Evolutionary conservation across 1,140 invertebrate species (phyloP).

Genomic region (Drosophila melanogaster): Release_6_plus_ISO1_MT NC_004354.4:20232501-20233000

Average conservation of each 20-base stretch:
- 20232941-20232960: constrained; percentile 16
- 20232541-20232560: constrained; percentile 45
- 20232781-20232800: constrained; percentile 10
- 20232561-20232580: constrained; percentile 41
- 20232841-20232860: constrained; percentile 54
- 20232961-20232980: constrained; percentile 56
- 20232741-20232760: constrained; percentile 18
- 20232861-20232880: constrained; percentile 69
- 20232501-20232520: constrained; percentile 56
- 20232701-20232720: constrained; percentile 31
- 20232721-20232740: constrained; percentile 27
- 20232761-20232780: constrained; percentile 18
- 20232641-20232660: constrained; percentile 59
- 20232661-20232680: constrained; percentile 46
- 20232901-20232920: constrained; percentile 73
- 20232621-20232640: constrained; percentile 18
- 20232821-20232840: constrained; percentile 18
- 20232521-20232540: constrained; percentile 55
- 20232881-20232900: constrained; percentile 78
- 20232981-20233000: constrained; percentile 46
- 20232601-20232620: constrained; percentile 32
- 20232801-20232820: constrained; percentile 34
- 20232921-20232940: constrained; percentile 33
- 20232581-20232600: constrained; percentile 65
- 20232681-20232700: constrained; percentile 31